phyloP scores from a whole-genome alignment of 2,113 vertebrate species.

The Platysteira castanea region DNA sequence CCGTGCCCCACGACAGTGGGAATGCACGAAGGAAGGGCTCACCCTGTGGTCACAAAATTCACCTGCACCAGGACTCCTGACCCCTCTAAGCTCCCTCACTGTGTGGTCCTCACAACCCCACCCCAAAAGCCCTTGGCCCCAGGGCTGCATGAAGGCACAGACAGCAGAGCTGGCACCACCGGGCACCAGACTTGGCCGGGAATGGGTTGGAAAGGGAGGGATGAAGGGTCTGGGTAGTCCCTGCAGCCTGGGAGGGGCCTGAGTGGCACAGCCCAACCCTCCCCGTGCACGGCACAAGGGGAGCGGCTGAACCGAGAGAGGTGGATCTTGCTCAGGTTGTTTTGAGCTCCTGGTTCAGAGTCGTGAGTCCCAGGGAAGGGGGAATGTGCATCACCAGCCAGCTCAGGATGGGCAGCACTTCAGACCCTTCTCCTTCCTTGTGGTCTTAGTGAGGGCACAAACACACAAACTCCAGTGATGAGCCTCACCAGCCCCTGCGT shows the following conservation, averaged over 20 bases:
- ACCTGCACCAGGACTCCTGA: background rate
- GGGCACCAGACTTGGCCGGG: background rate
- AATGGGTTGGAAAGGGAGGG: background rate
- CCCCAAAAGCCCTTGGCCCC: background rate
- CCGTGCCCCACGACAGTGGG: fast-evolving
- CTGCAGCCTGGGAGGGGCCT: background rate
- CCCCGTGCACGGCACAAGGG: fast-evolving
- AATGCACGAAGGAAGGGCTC: background rate
- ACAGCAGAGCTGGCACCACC: background rate
- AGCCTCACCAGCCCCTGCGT: background rate
- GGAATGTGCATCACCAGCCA: background rate
- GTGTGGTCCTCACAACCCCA: background rate
- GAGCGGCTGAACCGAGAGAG: fast-evolving
- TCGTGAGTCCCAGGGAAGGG: background rate
- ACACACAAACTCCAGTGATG: fast-evolving
- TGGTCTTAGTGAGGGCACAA: background rate
- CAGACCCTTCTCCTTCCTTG: background rate
- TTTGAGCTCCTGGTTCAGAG: background rate
- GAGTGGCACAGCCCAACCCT: background rate
- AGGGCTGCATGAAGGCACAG: fast-evolving
- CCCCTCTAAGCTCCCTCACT: background rate
- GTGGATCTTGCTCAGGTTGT: background rate
- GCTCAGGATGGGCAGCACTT: background rate
- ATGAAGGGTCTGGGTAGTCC: background rate
- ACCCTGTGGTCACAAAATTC: background rate